Evolutionary conservation across 2,888 invertebrate species (phyloP).

Genomic region (Colostygia pectinataria): DNA sequence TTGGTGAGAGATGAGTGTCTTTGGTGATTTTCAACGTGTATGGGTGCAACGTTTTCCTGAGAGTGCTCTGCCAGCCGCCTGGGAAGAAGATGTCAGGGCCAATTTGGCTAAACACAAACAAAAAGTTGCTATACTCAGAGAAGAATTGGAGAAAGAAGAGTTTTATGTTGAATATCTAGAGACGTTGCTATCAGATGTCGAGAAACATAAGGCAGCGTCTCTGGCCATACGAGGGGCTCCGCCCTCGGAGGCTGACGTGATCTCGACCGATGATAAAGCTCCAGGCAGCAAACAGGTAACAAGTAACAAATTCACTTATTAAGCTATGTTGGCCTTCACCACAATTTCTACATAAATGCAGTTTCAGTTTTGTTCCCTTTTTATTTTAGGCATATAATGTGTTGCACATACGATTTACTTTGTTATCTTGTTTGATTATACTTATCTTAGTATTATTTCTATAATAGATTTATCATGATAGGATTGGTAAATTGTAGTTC

Average conservation of each 20-base stretch:
- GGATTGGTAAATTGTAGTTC: too few species aligned
- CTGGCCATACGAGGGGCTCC: slow-evolving; percentile 75
- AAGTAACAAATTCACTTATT: slow-evolving; percentile 31
- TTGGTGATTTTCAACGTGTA: slow-evolving; percentile 95
- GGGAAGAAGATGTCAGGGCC: slow-evolving; percentile 96
- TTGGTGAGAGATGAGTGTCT: slow-evolving; percentile 90
- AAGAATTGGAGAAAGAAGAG: slow-evolving; percentile 94
- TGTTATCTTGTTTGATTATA: slow-evolving; percentile 37
- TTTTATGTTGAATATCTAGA: slow-evolving; percentile 95
- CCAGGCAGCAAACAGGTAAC: slow-evolving; percentile 75
- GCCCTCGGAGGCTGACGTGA: slow-evolving; percentile 74
- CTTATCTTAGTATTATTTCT: slow-evolving; percentile 27
- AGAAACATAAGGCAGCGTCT: slow-evolving; percentile 87
- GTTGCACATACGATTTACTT: slow-evolving; percentile 18
- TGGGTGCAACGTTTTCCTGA: slow-evolving; percentile 96
- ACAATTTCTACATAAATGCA: not conserved
- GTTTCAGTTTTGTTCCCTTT: not conserved
- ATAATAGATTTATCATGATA: too few species aligned
- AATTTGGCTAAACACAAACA: slow-evolving; percentile 95
- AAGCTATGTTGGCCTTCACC: not conserved
- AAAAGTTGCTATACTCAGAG: slow-evolving; percentile 90
- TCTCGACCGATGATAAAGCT: slow-evolving; percentile 71
- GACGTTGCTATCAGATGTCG: slow-evolving; percentile 91
- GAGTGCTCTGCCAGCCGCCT: slow-evolving; percentile 94
- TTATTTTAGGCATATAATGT: not conserved